Evolutionary conservation across 2,113 vertebrate species (phyloP), one percentile per base, ranked within the genome.

Genomic region (Eptesicus fuscus): DNA sequence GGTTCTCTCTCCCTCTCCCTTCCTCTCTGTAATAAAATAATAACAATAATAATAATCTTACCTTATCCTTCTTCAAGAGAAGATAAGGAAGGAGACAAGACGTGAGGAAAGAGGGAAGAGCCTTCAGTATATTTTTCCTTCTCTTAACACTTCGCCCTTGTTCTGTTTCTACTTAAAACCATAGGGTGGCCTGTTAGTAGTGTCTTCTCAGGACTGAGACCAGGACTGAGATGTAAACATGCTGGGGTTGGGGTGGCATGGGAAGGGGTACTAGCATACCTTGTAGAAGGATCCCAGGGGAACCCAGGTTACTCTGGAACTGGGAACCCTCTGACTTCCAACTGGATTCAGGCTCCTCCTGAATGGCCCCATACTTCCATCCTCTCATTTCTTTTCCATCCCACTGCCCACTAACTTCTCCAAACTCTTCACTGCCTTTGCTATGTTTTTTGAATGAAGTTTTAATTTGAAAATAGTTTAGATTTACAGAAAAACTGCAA

Each of bases 381-480:
- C 16, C 44, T 56, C 49, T 90, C 73, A 22, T 61, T 79, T 80
- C 18, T 56, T 91, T 53, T 53, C 56, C 20, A 67, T 59, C 30
- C 35, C 35, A 51, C 18, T 65, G 3, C 69, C 35, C 22, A 32
- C 18, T 56, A 2, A 47, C 30, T 49, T 7, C 35, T 93, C 47
- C 42, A 63, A 69, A 88, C 14, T 56, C 28, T 22, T 65, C n/a
- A 53, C 9, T 67, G 42, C 12, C 30, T 32, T 10, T 12, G 12
- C 76, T 56, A 7, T 40, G 1, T 65, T 88, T 89, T 61, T 40
- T 22, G 51, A 91, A 65, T 73, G 35, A 74, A 82, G 18, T 67
- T 95, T 80, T 87, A 71, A 80, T 93, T 91, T 74, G 25, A 76
- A 37, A 82, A 76, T 56, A 65, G 37, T 86, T 74, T 37, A 67